Percentiles rank a stretch among this genome's conserved stretches.
Evolutionary conservation across 2,113 vertebrate species (phyloP).

Genomic region (Odontesthes bonariensis): DNA sequence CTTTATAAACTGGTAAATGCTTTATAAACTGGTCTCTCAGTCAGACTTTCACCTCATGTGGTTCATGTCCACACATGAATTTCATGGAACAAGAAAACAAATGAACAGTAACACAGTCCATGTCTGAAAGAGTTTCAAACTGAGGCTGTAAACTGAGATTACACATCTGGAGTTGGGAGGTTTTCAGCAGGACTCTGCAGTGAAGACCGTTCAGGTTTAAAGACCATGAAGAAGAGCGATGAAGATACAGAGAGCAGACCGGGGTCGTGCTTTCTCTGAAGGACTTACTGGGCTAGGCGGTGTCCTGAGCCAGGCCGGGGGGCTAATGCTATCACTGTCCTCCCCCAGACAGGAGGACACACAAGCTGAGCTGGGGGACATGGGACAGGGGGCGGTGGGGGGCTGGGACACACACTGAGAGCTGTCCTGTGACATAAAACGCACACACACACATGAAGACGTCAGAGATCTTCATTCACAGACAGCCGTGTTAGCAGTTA

Average conservation of each 20-base stretch:
- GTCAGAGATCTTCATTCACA: neutral
- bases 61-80: too few relatives aligned
- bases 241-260: neutral
- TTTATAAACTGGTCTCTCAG: too few relatives aligned
- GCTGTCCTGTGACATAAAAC: slow-evolving; percentile 89
- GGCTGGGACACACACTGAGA: slow-evolving; percentile 94
- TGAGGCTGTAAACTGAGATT: too few relatives aligned
- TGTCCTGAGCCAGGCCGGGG: slow-evolving; percentile 95
- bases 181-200: too few relatives aligned
- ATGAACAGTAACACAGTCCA: too few relatives aligned
- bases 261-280: slow-evolving; percentile 9
- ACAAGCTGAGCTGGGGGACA: slow-evolving; percentile 96
- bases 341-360: slow-evolving; percentile 95
- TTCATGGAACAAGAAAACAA: too few relatives aligned
- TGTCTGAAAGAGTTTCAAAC: too few relatives aligned
- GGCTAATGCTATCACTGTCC: slow-evolving; percentile 95
- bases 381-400: slow-evolving; percentile 91
- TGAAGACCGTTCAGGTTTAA: too few relatives aligned
- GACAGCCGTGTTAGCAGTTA: neutral
- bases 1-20: too few relatives aligned
- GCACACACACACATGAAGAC: slow-evolving; percentile 33
- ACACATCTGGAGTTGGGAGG: too few relatives aligned
- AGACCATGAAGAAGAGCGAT: neutral
- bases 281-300: slow-evolving; percentile 94
- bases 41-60: too few relatives aligned